phyloP scores from a whole-genome alignment of 1,140 invertebrate genomes.

The Lamellibrachia luymesi region DNA sequence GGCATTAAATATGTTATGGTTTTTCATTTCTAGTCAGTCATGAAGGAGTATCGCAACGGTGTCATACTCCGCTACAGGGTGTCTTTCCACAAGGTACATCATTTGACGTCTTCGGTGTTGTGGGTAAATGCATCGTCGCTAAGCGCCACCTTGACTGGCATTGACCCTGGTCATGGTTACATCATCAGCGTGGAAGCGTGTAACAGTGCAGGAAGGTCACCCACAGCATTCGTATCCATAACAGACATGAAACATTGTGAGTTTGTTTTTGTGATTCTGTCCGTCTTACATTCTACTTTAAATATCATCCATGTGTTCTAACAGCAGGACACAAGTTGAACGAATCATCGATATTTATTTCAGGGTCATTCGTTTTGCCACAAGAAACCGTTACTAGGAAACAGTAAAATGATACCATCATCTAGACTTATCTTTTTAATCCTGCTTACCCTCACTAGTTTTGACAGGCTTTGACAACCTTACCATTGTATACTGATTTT shows the following conservation, averaged over 20 bases:
- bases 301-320: too few relatives aligned
- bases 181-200: neutral
- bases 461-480: too few relatives aligned
- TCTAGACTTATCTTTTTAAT: too few relatives aligned
- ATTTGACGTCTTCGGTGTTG: neutral
- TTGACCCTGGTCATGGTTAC: neutral
- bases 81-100: neutral
- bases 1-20: neutral
- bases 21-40: neutral
- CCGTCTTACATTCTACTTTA: neutral
- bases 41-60: neutral
- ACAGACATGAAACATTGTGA: neutral
- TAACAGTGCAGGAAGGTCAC: neutral
- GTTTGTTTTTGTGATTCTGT: neutral
- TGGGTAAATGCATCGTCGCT: neutral
- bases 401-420: too few relatives aligned
- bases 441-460: too few relatives aligned
- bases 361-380: too few relatives aligned
- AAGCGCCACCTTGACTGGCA: neutral
- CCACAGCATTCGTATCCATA: neutral
- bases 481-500: too few relatives aligned
- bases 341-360: too few relatives aligned
- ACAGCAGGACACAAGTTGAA: too few relatives aligned
- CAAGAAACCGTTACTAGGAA: too few relatives aligned
- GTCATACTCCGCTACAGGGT: neutral